Conservation (phyloP, 37 sponge, comb jelly and placozoan genomes). For the Chondrilla cf. caribensis region DNA sequence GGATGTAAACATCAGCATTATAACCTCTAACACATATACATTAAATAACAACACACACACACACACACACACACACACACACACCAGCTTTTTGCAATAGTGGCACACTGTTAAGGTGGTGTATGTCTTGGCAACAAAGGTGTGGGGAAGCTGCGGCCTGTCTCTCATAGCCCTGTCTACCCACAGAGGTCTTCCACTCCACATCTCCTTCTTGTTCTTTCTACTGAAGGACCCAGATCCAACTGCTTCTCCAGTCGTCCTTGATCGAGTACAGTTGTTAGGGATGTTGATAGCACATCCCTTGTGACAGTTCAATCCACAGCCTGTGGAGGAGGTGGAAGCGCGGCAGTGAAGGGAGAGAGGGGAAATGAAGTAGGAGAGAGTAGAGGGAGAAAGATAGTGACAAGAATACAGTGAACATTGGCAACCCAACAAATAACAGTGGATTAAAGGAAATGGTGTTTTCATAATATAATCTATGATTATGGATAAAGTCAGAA, state of each 20-base stretch:
- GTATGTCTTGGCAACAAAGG: constrained; percentile 79
- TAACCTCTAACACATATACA: neutral
- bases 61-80: neutral
- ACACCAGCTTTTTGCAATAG: constrained; percentile 87
- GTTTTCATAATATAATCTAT: too few species aligned
- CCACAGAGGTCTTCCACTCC: constrained; percentile 82
- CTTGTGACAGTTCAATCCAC: constrained; percentile 87
- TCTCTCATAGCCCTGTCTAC: constrained; percentile 64
- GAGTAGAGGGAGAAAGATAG: neutral
- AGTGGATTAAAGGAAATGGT: too few species aligned
- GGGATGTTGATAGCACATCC: constrained; percentile 85
- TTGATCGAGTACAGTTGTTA: constrained; percentile 76
- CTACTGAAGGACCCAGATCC: neutral
- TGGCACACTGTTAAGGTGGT: constrained; percentile 78
- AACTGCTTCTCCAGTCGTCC: constrained; percentile 15
- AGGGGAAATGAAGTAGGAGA: neutral
- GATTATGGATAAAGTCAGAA: too few species aligned
- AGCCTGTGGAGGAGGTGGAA: constrained; percentile 46
- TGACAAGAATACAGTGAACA: neutral
- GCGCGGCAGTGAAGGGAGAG: neutral
- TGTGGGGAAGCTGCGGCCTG: constrained; percentile 81
- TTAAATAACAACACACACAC: neutral
- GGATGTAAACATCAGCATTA: neutral
- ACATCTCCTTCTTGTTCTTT: constrained; percentile 33
- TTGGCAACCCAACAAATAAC: too few species aligned